These are phyloP conservation scores for Chionomys nivalis DNA, from an alignment of 2,113 vertebrate species.

Conservation along the genomic window DNA sequence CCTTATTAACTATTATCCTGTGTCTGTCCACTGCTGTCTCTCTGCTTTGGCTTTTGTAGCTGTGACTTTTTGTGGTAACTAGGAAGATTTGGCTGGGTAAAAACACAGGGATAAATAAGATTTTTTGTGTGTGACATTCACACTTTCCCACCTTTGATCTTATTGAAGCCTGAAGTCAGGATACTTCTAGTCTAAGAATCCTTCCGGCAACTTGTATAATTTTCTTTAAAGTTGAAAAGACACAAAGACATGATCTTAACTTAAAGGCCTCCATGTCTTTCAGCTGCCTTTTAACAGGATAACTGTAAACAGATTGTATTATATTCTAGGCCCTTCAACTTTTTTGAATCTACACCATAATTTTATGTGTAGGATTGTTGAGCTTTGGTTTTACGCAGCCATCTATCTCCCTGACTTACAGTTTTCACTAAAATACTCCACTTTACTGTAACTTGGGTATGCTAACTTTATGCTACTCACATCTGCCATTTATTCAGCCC, in stretches of 20 bases:
- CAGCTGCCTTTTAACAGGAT: constrained; percentile 4
- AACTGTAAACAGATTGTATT: constrained; percentile 15
- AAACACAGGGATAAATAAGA: neutral
- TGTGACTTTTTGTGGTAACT: neutral
- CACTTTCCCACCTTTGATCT: neutral
- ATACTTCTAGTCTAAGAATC: neutral
- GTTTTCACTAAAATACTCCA: neutral
- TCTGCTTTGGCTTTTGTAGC: constrained; percentile 21
- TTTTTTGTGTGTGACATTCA: neutral
- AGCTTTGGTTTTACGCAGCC: constrained; percentile 22
- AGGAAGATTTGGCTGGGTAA: neutral
- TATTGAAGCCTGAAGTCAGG: neutral
- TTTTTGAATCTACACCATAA: constrained; percentile 42
- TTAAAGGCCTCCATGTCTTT: constrained; percentile 6
- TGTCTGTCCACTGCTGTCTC: neutral
- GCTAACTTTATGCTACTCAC: neutral
- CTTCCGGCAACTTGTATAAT: constrained; percentile 14
- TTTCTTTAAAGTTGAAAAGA: constrained; percentile 47
- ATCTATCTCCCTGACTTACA: constrained; percentile 1
- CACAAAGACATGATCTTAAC: neutral
- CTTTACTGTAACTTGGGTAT: neutral
- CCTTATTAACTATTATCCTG: neutral
- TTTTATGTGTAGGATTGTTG: constrained; percentile 13
- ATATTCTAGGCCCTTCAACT: constrained; percentile 39
- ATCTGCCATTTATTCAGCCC: constrained; percentile 8